Conservation (phyloP, 2,113 vertebrate species). For the Delphinus delphis region DNA sequence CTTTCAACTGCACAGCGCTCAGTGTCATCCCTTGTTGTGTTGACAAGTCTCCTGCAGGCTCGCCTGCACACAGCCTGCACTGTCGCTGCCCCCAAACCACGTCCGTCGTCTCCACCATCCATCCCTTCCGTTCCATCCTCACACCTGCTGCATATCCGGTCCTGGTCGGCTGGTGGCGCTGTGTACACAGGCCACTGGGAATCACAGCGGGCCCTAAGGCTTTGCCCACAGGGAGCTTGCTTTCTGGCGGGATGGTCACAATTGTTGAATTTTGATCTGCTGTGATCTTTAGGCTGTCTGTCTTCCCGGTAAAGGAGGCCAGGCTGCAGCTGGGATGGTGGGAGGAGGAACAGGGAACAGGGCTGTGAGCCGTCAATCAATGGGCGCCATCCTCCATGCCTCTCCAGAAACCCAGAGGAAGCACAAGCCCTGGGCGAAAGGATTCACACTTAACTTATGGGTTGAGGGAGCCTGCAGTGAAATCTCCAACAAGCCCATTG, state of each 20-base stretch:
- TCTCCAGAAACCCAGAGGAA: background rate
- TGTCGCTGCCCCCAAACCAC: too few relatives aligned
- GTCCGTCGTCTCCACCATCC: accelerated
- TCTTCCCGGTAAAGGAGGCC: background rate
- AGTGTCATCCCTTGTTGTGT: background rate
- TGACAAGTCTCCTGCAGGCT: background rate
- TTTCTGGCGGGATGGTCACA: accelerated
- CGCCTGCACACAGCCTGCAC: accelerated
- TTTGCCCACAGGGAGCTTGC: background rate
- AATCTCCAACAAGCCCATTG: too few relatives aligned
- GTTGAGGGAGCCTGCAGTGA: background rate
- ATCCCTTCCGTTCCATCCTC: accelerated
- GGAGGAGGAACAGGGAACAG: background rate
- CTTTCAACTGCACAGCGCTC: background rate
- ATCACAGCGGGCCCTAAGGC: accelerated
- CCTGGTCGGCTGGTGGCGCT: accelerated
- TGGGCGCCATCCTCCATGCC: accelerated
- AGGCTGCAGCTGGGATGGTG: background rate
- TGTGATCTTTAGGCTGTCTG: accelerated
- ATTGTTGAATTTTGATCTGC: background rate
- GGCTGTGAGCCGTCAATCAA: background rate
- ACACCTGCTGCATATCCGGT: accelerated
- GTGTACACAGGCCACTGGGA: accelerated
- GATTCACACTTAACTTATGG: too few relatives aligned
- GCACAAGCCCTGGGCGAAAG: accelerated